Evolutionary conservation across 2,888 invertebrate genomes (phyloP).

Genomic region (Harmothoe impar): DNA sequence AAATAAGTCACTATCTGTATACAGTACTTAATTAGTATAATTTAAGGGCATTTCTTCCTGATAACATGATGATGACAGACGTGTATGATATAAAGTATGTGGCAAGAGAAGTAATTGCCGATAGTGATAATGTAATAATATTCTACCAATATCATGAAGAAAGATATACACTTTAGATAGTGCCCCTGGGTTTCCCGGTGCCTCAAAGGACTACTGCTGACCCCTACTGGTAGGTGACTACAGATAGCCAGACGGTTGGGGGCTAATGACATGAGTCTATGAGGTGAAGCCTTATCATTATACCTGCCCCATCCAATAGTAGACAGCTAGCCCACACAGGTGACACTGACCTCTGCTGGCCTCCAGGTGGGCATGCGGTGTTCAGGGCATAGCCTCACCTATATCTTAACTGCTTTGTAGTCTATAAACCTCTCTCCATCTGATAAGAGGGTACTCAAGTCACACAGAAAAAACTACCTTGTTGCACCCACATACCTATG

Average conservation of each 20-base stretch:
- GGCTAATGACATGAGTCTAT: not conserved
- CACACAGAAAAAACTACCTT: not conserved
- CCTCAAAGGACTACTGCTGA: not conserved
- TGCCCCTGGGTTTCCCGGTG: not conserved
- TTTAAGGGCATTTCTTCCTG: no score
- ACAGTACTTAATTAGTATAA: no score
- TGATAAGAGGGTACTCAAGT: not conserved
- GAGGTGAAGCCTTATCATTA: constrained; percentile 12
- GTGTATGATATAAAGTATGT: no score
- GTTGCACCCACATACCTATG: not conserved
- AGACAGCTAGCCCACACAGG: not conserved
- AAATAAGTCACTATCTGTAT: no score
- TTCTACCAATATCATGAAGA: not conserved
- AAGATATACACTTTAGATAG: not conserved
- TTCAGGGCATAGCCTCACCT: not conserved
- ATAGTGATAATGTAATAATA: no score
- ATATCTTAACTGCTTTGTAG: not conserved
- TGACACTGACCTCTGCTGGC: not conserved
- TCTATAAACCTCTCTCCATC: constrained; percentile 10
- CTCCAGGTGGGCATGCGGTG: not conserved
- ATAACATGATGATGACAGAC: no score
- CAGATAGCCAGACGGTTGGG: not conserved
- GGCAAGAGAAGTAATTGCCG: no score
- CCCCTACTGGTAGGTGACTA: not conserved
- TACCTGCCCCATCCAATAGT: not conserved